These are phyloP conservation scores for Brachystomella parvula DNA, from an alignment of 1,140 invertebrate species.

Conservation along the genomic window DNA sequence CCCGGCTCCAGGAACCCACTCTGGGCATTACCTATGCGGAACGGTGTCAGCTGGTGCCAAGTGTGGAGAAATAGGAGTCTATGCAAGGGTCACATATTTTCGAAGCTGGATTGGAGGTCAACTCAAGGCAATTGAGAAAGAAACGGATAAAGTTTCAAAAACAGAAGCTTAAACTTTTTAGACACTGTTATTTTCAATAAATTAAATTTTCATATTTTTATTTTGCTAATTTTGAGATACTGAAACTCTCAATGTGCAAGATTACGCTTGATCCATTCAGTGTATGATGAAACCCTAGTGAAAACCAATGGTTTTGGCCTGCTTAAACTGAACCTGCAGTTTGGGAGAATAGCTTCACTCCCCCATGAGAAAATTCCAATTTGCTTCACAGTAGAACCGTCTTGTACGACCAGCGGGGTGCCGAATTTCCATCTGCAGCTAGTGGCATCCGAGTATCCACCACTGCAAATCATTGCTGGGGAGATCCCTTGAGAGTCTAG, in stretches of 20 bases:
- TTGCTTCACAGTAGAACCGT: neutral
- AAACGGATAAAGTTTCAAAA: no score
- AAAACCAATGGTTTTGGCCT: slow-evolving; percentile 25
- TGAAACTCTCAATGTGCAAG: neutral
- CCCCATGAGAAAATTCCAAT: slow-evolving; percentile 8
- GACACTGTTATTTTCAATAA: neutral
- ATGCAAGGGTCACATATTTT: slow-evolving; percentile 1
- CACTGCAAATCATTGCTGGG: slow-evolving; percentile 26
- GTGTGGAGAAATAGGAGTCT: slow-evolving; percentile 6
- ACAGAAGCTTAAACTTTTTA: no score
- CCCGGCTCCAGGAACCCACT: neutral
- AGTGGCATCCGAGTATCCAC: neutral
- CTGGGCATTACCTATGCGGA: neutral
- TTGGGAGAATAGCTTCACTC: neutral
- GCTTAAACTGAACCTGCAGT: slow-evolving; percentile 21
- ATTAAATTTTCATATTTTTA: neutral
- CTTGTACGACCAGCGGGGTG: neutral
- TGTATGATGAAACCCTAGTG: slow-evolving; percentile 14
- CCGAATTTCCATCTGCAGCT: slow-evolving; percentile 1
- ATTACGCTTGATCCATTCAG: slow-evolving; percentile 24
- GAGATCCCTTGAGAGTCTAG: slow-evolving; percentile 28
- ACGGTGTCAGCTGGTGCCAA: neutral
- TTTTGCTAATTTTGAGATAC: no score
- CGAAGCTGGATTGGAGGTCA: slow-evolving; percentile 2
- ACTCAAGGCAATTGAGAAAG: neutral